Evolutionary conservation across 2,113 vertebrate species (phyloP), one percentile per base, ranked within the genome.

Genomic region (Acanthochromis polyacanthus): DNA sequence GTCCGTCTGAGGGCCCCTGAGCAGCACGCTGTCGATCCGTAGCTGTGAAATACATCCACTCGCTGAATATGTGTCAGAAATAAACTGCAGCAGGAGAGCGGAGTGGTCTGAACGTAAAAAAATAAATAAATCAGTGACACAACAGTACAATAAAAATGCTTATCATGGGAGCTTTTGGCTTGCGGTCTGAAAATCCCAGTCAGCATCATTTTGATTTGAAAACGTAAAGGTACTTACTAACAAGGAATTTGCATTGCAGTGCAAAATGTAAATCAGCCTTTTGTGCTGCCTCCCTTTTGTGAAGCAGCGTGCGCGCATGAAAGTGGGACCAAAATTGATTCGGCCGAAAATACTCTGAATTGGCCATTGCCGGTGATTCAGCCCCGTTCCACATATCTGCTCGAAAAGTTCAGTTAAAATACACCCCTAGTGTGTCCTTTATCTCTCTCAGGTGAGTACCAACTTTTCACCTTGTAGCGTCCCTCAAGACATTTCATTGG

Each of bases 191-290:
- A 90, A 75, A 70, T 69, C 75, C 63, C 73, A 79, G 91, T 92
- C 89, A 91, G 91, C 91, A 88, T 84, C 78, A 86, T 89, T 92
- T 84, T 86, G 84, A 89, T 87, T 88, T 75, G 81, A 75, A 88
- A 84, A 88, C 40, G 83, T 90, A 85, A 88, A 90, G 71, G 86
- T 87, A 84, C 82, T 90, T 83, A 86, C 86, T 80, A 88, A 86
- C 86, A 86, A 81, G 79, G 69, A 83, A 84, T 88, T 81, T 90
- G 84, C 84, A 74, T 86, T 32, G 86, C 77, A 64, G 59, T 82
- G 89, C 91, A 91, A 78, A 90, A 92, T 91, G 89, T 73, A 91
- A 91, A 91, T 92, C 79, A 86, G 81, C 57, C 75, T 84, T 87
- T 87, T 90, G 57, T 84, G 75, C 80, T 40, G 48, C 43, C 45